A percentile compares a stretch with the other conserved stretches of the same genome.
Conservation (phyloP, 2,888 invertebrate species). For the Spilosoma lubricipeda region DNA sequence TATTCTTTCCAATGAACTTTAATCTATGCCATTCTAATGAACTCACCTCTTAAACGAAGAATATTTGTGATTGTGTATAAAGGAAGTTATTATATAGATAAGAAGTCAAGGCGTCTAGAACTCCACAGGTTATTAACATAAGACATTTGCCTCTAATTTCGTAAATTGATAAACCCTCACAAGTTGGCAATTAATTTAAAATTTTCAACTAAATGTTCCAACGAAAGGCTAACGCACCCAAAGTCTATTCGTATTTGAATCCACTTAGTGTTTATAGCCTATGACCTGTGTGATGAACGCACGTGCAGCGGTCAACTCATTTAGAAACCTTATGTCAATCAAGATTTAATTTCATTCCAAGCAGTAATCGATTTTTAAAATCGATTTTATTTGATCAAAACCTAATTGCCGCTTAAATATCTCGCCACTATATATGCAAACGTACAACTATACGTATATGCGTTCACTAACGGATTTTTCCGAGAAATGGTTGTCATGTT, state of each 20-base stretch:
- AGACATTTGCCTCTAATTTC: background rate
- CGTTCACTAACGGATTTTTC: no score
- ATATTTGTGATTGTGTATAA: no score
- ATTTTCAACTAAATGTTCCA: background rate
- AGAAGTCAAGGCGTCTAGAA: background rate
- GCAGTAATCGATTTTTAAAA: slow-evolving; percentile 12
- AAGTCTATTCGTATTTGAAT: background rate
- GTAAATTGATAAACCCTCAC: no score
- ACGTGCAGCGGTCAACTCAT: slow-evolving; percentile 19
- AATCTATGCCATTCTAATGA: no score
- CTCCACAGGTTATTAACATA: background rate
- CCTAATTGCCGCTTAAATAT: slow-evolving; percentile 6
- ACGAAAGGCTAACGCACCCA: slow-evolving; percentile 3
- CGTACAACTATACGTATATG: background rate
- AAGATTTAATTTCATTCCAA: slow-evolving; percentile 18
- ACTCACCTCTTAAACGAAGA: no score
- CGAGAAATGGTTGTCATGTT: no score
- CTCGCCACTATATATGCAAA: background rate
- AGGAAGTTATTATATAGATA: background rate
- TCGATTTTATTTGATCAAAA: slow-evolving; percentile 11
- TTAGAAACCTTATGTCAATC: slow-evolving; percentile 20
- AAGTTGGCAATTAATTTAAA: background rate
- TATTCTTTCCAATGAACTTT: no score
- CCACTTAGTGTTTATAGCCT: slow-evolving; percentile 11
- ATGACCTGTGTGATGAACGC: slow-evolving; percentile 11